These are phyloP conservation scores for Diadema setosum DNA, from an alignment of 35 echinoderm and acorn worm genomes.

Conservation along the genomic window DNA sequence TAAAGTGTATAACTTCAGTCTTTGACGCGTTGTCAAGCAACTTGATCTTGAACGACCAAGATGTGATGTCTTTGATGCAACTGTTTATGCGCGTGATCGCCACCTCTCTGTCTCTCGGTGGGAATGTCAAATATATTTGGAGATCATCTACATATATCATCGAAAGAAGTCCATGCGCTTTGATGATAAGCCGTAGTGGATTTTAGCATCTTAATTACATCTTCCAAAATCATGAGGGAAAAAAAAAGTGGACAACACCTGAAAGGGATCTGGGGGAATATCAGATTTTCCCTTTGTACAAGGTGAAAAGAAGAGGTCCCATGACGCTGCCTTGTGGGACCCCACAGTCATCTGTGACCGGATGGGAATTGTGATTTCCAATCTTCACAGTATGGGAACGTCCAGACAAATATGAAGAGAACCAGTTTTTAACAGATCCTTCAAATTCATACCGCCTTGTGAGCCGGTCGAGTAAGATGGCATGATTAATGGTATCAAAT, in stretches of 20 bases:
- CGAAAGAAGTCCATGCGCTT: not conserved
- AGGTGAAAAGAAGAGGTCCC: not conserved
- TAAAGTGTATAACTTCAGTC: not conserved
- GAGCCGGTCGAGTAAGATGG: constrained; percentile 40
- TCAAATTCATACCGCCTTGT: constrained; percentile 18
- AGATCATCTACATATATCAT: constrained; percentile 25
- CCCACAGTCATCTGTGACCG: not conserved
- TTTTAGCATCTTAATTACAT: no score
- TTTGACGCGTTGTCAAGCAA: not conserved
- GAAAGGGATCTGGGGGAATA: no score
- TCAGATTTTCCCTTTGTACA: not conserved
- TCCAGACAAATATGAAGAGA: constrained; percentile 5
- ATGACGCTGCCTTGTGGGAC: not conserved
- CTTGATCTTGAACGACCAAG: not conserved
- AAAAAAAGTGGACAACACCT: no score
- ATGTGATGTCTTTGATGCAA: not conserved
- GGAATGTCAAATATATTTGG: constrained; percentile 9
- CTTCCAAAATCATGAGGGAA: no score
- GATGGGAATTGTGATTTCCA: not conserved
- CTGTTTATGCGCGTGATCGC: not conserved
- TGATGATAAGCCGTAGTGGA: no score
- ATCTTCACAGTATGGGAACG: not conserved
- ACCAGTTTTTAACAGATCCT: constrained; percentile 20
- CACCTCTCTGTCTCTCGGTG: not conserved
- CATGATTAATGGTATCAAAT: constrained; percentile 67